Evolutionary conservation across 2,113 vertebrate species (phyloP), one percentile per base, ranked within the genome.

Genomic region (Parus major): DNA sequence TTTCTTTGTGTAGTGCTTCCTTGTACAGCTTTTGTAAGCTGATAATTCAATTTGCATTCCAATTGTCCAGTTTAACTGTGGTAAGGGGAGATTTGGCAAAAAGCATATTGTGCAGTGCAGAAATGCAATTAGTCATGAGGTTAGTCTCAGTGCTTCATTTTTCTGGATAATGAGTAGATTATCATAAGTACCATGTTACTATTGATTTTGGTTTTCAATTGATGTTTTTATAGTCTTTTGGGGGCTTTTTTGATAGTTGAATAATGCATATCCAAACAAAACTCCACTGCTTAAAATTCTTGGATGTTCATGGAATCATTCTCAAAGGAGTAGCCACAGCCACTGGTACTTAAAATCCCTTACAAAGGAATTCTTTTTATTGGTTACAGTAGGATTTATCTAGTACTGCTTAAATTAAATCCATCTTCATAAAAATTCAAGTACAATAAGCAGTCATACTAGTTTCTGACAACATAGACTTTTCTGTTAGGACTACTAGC

Each of bases 141-240:
- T n/a, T 95, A 33, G 33, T 69, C 39, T 78, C 66, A 90, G 46
- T 47, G 42, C 60, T 87, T 90, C 12, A 16, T 85, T 91, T 70
- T 84, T 83, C 68, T 61, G 42, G 52, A 73, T 90, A 95, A 91
- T 89, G 46, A 76, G 33, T 72, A 81, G 80, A 80, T 92, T 90
- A 93, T 77, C 60, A 28, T 80, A 92, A 89, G 36, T 81, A 64
- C 41, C 25, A 8, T 72, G 29, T 94, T 70, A 60, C 16, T 73
- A 75, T 86, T 88, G 80, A 88, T 92, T 90, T 92, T 69, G 9
- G 15, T 75, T 95, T 88, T 79, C 69, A 65, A 4, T 35, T 87
- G 31, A 46, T 72, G 11, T 39, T 39, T 60, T 72, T 93, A 11
- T 20, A 59, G 21, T 35, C 3, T 27, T 80, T 46, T 44, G 35